Conservation (phyloP, 1,140 invertebrate species). For the Pinna nobilis region DNA sequence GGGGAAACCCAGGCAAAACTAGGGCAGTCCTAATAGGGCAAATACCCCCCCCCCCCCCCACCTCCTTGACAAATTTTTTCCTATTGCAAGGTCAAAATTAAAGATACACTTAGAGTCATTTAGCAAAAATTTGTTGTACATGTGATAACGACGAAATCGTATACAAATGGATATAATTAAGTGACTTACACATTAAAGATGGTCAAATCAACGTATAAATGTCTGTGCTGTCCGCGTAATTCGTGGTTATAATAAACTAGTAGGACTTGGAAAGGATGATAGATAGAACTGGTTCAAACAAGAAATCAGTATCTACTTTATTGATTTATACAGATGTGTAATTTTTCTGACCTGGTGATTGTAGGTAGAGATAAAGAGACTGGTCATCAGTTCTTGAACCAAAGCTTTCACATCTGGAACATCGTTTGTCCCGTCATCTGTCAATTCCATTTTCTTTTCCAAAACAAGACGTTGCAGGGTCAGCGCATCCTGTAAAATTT, state of each 20-base stretch:
- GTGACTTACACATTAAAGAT: conserved; percentile 49
- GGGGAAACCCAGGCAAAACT: no score
- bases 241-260: no score
- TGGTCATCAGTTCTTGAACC: conserved; percentile 93
- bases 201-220: no score
- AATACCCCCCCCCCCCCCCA: no score
- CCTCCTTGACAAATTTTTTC: no score
- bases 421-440: conserved; percentile 85
- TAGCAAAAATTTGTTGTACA: no score
- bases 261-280: no score
- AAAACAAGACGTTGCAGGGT: conserved; percentile 92
- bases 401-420: conserved; percentile 89
- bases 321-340: conserved; percentile 95
- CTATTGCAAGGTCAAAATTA: no score
- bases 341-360: conserved; percentile 87
- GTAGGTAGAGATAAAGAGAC: conserved; percentile 94
- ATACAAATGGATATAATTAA: background rate
- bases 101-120: no score
- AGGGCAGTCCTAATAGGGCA: no score
- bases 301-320: conserved; percentile 55
- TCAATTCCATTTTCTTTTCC: conserved; percentile 91
- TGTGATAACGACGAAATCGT: background rate
- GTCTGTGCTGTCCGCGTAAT: no score
- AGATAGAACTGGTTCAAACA: conserved; percentile 48
- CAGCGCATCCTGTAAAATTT: conserved; percentile 85